phyloP scores from a whole-genome alignment of 2,113 vertebrate species.

The Chrysochloris asiatica region DNA sequence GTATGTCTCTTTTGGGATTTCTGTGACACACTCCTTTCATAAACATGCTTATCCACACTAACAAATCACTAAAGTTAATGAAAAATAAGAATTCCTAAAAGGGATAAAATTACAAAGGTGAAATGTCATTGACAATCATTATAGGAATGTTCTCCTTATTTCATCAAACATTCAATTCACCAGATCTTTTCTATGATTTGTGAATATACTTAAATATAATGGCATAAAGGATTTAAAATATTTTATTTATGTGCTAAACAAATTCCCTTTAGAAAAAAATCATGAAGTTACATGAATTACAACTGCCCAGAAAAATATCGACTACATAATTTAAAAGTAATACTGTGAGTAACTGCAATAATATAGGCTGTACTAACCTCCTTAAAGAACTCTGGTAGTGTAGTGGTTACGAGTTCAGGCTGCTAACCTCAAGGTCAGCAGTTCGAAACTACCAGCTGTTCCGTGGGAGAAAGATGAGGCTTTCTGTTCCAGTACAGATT shows the following conservation, averaged over 20 bases:
- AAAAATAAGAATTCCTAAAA: constrained; percentile 45
- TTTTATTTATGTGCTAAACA: constrained; percentile 6
- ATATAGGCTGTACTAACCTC: neutral
- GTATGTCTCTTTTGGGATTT: neutral
- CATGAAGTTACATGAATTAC: constrained; percentile 43
- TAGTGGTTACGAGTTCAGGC: too few relatives aligned
- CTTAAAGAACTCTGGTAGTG: too few relatives aligned
- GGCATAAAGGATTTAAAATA: constrained; percentile 10
- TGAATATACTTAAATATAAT: constrained; percentile 18
- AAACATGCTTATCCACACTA: neutral
- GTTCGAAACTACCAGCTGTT: too few relatives aligned
- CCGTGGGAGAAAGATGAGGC: too few relatives aligned
- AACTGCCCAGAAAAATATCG: constrained; percentile 9
- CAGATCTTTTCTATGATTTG: neutral
- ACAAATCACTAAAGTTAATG: constrained; percentile 11
- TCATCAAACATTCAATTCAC: constrained; percentile 1
- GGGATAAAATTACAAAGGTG: constrained; percentile 22
- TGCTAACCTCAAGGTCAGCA: too few relatives aligned
- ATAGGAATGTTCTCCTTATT: neutral
- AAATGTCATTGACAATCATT: neutral
- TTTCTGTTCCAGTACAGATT: too few relatives aligned
- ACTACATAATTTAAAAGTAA: constrained; percentile 44
- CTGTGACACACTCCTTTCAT: neutral
- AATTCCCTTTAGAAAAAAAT: constrained; percentile 40
- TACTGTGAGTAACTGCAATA: neutral